Evolutionary conservation across 2,113 vertebrate species (phyloP).

Genomic region (Chlorocebus sabaeus): DNA sequence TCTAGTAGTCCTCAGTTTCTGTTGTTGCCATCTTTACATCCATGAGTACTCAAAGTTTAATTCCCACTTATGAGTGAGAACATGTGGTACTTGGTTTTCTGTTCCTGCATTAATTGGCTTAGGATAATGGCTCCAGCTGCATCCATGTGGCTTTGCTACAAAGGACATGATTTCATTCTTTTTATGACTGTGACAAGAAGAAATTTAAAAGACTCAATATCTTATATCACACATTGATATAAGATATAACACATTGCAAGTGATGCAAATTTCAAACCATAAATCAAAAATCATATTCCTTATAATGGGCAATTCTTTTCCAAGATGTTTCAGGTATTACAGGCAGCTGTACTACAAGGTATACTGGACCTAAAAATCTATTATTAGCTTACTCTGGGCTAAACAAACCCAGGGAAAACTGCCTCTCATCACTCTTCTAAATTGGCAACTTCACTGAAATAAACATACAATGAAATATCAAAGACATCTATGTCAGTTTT

Average conservation of each 20-base stretch:
- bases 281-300: neutral
- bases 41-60: too few species aligned
- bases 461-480: neutral
- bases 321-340: neutral
- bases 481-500: slow-evolving; percentile 12
- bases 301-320: neutral
- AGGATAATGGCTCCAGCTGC: too few species aligned
- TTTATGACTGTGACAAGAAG: neutral
- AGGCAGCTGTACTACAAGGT: neutral
- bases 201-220: neutral
- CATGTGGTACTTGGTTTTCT: too few species aligned
- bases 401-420: neutral
- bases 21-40: too few species aligned
- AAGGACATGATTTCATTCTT: too few species aligned
- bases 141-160: too few species aligned
- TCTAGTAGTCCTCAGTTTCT: too few species aligned
- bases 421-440: neutral
- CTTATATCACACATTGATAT: neutral
- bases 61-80: too few species aligned
- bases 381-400: neutral
- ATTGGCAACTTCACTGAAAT: slow-evolving; percentile 18
- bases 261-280: neutral
- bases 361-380: slow-evolving; percentile 20
- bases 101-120: too few species aligned
- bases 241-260: neutral